These are phyloP conservation scores for Neuroterus valhalla DNA, from an alignment of 1,140 invertebrate species.

Conservation along the genomic window DNA sequence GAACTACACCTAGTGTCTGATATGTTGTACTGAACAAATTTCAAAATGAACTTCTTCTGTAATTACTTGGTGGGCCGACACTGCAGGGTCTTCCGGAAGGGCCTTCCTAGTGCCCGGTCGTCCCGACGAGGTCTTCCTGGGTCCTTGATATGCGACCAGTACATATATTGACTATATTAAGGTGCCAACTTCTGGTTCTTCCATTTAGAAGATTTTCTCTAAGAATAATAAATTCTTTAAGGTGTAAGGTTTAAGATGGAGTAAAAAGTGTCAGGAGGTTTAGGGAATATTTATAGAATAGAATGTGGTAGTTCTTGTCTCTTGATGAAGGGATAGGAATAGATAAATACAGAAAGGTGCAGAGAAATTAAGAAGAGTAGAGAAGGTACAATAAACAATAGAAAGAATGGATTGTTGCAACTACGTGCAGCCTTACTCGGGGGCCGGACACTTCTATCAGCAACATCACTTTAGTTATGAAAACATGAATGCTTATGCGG, in stretches of 20 bases:
- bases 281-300: neutral
- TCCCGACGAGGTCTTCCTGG: constrained; percentile 17
- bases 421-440: constrained; percentile 73
- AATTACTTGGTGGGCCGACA: constrained; percentile 32
- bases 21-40: neutral
- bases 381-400: neutral
- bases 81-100: constrained; percentile 31
- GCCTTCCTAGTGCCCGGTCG: constrained; percentile 29
- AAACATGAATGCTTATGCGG: constrained; percentile 61
- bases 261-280: neutral
- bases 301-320: neutral
- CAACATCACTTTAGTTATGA: constrained; percentile 71
- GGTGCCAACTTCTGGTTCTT: constrained; percentile 36
- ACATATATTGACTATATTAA: constrained; percentile 1
- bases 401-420: constrained; percentile 76
- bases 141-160: neutral
- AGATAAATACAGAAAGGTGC: neutral
- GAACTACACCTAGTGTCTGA: constrained; percentile 13
- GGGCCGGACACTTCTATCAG: constrained; percentile 71
- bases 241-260: neutral
- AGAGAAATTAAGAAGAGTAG: neutral
- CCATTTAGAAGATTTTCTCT: constrained; percentile 30
- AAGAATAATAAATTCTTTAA: neutral
- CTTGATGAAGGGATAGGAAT: neutral
- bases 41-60: constrained; percentile 13